Conservation (phyloP, 2,797 vertebrate species). For the Margarornis squamiger region DNA sequence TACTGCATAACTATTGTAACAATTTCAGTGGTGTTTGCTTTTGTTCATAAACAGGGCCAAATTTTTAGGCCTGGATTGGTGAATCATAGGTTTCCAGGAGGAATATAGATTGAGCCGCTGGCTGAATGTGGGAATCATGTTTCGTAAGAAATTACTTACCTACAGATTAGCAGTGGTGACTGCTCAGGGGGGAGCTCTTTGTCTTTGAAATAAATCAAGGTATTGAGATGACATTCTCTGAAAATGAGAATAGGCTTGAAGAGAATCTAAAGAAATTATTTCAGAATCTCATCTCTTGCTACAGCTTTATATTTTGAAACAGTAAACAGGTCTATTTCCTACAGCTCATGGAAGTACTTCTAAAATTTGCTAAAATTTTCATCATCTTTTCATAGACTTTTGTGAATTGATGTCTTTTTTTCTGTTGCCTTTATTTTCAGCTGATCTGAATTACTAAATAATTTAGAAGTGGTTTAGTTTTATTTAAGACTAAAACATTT, state of each 20-base stretch:
- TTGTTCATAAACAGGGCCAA: neutral
- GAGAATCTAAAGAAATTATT: neutral
- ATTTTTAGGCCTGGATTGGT: neutral
- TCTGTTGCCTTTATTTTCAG: slow-evolving; percentile 5
- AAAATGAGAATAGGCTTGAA: neutral
- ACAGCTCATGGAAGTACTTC: neutral
- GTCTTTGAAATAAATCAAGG: slow-evolving; percentile 12
- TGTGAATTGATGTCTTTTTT: neutral
- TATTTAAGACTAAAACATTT: neutral
- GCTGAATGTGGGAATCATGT: neutral
- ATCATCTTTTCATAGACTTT: neutral
- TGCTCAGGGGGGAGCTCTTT: slow-evolving; percentile 21
- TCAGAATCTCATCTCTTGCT: neutral
- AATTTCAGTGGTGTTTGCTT: neutral
- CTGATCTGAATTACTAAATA: neutral
- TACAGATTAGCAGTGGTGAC: neutral
- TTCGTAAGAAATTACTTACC: neutral
- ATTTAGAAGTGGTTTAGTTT: neutral
- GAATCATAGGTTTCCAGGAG: neutral
- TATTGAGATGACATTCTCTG: neutral
- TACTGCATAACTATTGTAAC: neutral
- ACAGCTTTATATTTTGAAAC: neutral
- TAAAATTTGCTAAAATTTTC: neutral
- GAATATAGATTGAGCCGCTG: neutral
- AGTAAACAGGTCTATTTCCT: neutral